phyloP scores from a whole-genome alignment of 2,888 invertebrate species.

The Philaethria dido region DNA sequence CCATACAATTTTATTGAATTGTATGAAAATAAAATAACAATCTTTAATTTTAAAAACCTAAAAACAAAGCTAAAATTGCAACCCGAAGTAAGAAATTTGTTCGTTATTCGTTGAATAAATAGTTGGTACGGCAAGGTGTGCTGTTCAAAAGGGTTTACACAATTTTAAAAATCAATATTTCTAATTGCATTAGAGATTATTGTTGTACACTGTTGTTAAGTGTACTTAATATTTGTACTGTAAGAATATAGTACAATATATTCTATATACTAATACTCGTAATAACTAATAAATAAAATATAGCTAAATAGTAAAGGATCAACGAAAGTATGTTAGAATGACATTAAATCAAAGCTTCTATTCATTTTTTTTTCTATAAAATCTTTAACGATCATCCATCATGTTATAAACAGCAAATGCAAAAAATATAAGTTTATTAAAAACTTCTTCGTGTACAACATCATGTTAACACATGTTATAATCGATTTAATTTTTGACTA shows the following conservation, averaged over 20 bases:
- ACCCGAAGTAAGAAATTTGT: too few relatives aligned
- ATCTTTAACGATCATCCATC: background rate
- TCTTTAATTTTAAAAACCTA: too few relatives aligned
- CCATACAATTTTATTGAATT: too few relatives aligned
- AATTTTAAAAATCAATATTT: conserved; percentile 25
- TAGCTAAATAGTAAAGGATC: too few relatives aligned
- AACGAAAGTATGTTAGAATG: too few relatives aligned
- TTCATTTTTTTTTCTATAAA: conserved; percentile 11
- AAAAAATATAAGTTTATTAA: conserved; percentile 29
- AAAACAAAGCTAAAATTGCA: too few relatives aligned
- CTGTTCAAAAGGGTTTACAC: background rate
- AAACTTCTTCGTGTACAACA: background rate
- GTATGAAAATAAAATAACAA: too few relatives aligned
- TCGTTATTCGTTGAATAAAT: too few relatives aligned
- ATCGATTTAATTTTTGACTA: conserved; percentile 8
- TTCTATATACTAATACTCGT: background rate
- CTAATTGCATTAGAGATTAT: conserved; percentile 24
- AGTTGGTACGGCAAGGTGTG: background rate
- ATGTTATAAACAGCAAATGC: conserved; percentile 16
- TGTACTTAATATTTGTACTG: too few relatives aligned
- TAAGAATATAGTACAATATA: too few relatives aligned
- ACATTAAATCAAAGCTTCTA: too few relatives aligned
- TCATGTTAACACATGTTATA: conserved; percentile 19
- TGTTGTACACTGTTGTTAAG: conserved; percentile 1
- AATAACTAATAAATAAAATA: background rate